Percentiles rank a stretch among this genome's conserved stretches.
phyloP scores from a whole-genome alignment of 2,113 vertebrate species.

The Pituophis catenifer region DNA sequence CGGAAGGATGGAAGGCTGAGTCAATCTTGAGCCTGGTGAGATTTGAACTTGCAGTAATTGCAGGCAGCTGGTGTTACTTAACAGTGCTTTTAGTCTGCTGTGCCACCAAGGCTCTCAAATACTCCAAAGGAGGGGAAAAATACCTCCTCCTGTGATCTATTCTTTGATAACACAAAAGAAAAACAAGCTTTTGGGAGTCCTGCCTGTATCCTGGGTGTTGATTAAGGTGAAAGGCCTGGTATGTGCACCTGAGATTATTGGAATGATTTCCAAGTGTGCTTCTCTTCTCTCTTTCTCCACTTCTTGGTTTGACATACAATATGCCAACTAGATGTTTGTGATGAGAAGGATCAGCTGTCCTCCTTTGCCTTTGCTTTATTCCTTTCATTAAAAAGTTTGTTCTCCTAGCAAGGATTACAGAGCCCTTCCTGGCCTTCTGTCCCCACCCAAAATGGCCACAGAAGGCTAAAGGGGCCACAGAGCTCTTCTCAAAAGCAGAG shows the following conservation, averaged over 20 bases:
- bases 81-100: too few species aligned
- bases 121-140: neutral
- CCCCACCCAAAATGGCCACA: too few species aligned
- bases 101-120: neutral
- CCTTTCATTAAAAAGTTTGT: neutral
- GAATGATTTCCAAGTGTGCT: neutral
- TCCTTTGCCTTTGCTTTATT: neutral
- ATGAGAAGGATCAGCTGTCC: neutral
- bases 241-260: neutral
- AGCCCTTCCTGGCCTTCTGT: neutral
- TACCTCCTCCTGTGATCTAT: neutral
- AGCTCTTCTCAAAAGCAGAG: neutral
- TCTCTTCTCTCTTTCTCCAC: neutral
- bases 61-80: too few species aligned
- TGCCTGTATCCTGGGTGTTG: neutral
- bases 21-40: too few species aligned
- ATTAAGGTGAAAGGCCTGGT: neutral
- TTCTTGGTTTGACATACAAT: neutral
- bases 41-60: too few species aligned
- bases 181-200: neutral
- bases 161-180: neutral
- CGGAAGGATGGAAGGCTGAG: too few species aligned
- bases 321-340: neutral
- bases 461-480: too few species aligned
- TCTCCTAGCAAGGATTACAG: neutral